Evolutionary conservation across 2,113 vertebrate genomes (phyloP), one percentile per base, ranked within the genome.

Genomic region (Oryzias curvinotus): DNA sequence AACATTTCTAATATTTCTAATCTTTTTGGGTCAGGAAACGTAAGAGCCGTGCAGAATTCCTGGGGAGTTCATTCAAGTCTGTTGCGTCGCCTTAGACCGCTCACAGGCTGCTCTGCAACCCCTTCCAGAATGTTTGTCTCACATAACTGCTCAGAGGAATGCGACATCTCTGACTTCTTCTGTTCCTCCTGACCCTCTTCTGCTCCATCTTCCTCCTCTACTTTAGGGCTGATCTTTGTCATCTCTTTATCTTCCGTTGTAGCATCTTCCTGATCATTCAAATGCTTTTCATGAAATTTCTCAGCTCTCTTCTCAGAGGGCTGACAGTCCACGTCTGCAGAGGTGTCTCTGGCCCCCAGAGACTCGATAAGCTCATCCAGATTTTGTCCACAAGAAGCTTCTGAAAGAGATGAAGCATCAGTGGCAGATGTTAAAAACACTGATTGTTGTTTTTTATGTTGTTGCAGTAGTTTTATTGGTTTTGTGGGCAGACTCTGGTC

Each of bases 291-390:
- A 6, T 18, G 56, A 21, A 23, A 23, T 1, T 28, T 45, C 41
- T 65, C 70, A 1, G 64, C 25, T 1, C 56, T 7, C 15, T 36
- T 58, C 1, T 18, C 58, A 4, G 49, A 49, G 1, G 25, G 30
- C 21, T 5, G 46, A 8, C 43, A 30, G 8, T 75, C 57, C 36
- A 6, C 16, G 0, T 14, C 45, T 1, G 65, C 8, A 5, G 62
- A 46, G 1, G 62, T 43, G 44, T 87, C 89, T 14, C 76, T 78
- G 56, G 87, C 82, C 5, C 85, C 79, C 6, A 96, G 88, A 4
- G 93, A 92, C 78, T 95, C 88, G 15, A 95, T 94, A 36, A 96
- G 91, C 73, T 92, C 83, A 66, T 96, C 94, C 57, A 95, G 90
- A 25, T 91, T 94, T 59, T 90, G 89, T 52, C 92, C 86, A 61